Percentiles rank a stretch among this genome's conserved stretches.
Conservation (phyloP, 2,888 invertebrate genomes). For the Euphydryas editha region DNA sequence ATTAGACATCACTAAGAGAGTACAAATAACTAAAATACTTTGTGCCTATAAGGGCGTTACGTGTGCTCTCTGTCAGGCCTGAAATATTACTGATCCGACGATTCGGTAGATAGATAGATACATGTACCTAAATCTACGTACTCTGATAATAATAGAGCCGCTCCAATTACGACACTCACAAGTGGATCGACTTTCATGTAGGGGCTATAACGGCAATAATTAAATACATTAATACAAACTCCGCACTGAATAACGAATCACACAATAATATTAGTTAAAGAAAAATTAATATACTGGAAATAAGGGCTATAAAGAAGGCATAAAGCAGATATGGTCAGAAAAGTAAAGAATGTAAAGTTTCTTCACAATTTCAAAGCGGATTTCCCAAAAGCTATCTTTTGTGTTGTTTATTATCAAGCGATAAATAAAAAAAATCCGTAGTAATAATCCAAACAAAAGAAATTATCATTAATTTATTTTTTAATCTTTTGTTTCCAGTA, state of each 20-base stretch:
- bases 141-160: conserved; percentile 43
- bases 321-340: conserved; percentile 61
- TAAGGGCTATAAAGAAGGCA: conserved; percentile 54
- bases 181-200: conserved; percentile 52
- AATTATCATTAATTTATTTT: no score
- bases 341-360: conserved; percentile 54
- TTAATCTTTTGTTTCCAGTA: no score
- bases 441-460: neutral
- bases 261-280: conserved; percentile 32
- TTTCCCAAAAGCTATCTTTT: conserved; percentile 37
- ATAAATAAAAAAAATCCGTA: neutral
- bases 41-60: conserved; percentile 42
- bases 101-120: conserved; percentile 29
- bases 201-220: conserved; percentile 28
- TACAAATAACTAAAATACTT: conserved; percentile 30
- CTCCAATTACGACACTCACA: conserved; percentile 33
- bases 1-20: conserved; percentile 20
- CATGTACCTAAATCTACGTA: conserved; percentile 37
- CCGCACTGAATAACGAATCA: conserved; percentile 37
- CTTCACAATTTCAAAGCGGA: conserved; percentile 47
- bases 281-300: conserved; percentile 56
- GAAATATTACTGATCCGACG: conserved; percentile 65
- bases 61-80: conserved; percentile 58
- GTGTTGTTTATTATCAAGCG: conserved; percentile 2
- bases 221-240: conserved; percentile 4